phyloP scores from a whole-genome alignment of 2,888 invertebrate species.

The Drosophila paranaensis region DNA sequence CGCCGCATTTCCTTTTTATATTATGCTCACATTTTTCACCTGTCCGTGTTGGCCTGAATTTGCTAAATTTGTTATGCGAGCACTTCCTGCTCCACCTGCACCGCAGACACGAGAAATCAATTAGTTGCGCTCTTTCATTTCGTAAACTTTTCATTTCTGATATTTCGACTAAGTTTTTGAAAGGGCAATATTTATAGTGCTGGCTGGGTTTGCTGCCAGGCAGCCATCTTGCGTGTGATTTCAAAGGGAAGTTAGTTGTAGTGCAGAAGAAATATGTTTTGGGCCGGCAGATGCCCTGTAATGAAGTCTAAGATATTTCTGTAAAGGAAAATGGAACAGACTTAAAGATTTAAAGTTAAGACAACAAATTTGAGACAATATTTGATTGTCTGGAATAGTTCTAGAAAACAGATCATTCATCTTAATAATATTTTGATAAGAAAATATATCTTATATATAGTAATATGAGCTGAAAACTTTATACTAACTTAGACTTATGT shows the following conservation, averaged over 20 bases:
- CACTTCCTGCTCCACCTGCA: slow-evolving; percentile 13
- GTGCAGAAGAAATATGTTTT: no score
- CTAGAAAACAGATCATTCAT: no score
- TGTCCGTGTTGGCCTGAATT: slow-evolving; percentile 38
- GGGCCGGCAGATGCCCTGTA: background rate
- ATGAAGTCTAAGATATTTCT: background rate
- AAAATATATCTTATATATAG: no score
- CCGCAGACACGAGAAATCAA: slow-evolving; percentile 60
- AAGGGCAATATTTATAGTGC: background rate
- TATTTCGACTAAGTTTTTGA: background rate
- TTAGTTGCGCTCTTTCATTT: slow-evolving; percentile 54
- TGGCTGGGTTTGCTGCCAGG: background rate
- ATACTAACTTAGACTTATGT: no score
- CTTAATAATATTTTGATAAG: no score
- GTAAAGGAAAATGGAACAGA: no score
- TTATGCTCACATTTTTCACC: slow-evolving; percentile 30
- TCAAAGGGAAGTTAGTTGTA: background rate
- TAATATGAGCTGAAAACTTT: no score
- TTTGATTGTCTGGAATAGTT: no score
- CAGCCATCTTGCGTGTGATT: background rate
- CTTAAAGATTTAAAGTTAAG: no score
- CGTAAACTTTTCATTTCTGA: slow-evolving; percentile 14
- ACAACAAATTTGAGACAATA: no score
- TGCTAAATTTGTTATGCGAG: slow-evolving; percentile 34
- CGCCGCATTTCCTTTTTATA: slow-evolving; percentile 14